Evolutionary conservation across 2,797 vertebrate genomes (phyloP).

Genomic region (Spea hammondii): DNA sequence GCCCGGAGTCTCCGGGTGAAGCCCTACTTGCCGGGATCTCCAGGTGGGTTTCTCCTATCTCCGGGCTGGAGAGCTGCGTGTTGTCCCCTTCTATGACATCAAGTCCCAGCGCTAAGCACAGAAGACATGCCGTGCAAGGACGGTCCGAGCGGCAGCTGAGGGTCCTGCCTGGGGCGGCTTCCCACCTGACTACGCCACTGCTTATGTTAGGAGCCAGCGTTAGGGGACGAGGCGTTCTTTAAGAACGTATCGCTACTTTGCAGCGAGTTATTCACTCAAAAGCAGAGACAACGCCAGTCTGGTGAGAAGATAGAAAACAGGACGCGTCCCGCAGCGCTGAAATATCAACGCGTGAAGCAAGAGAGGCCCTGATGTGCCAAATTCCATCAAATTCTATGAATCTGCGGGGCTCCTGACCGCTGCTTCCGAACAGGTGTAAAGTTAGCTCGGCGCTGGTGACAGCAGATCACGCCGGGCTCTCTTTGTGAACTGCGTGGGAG

Average conservation of each 20-base stretch:
- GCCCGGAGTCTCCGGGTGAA: too few relatives aligned
- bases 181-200: not conserved
- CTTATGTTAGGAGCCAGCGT: constrained; percentile 10
- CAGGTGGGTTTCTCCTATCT: too few relatives aligned
- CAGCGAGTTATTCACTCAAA: not conserved
- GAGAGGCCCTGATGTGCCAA: not conserved
- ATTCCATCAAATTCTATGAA: too few relatives aligned
- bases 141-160: not conserved
- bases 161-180: not conserved
- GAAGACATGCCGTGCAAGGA: not conserved
- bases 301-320: constrained; percentile 33
- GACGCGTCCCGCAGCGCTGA: constrained; percentile 12
- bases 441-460: too few relatives aligned
- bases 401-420: too few relatives aligned
- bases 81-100: not conserved
- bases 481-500: too few relatives aligned
- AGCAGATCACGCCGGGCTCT: too few relatives aligned
- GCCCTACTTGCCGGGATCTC: too few relatives aligned
- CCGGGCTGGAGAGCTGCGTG: too few relatives aligned
- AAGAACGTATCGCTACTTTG: too few relatives aligned
- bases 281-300: constrained; percentile 33
- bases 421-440: too few relatives aligned
- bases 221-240: too few relatives aligned
- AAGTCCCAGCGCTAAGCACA: not conserved
- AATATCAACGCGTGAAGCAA: constrained; percentile 26